A percentile compares a stretch with the other conserved stretches of the same genome.
phyloP scores from a whole-genome alignment of 1,140 invertebrate genomes.

The Eumaeus atala region DNA sequence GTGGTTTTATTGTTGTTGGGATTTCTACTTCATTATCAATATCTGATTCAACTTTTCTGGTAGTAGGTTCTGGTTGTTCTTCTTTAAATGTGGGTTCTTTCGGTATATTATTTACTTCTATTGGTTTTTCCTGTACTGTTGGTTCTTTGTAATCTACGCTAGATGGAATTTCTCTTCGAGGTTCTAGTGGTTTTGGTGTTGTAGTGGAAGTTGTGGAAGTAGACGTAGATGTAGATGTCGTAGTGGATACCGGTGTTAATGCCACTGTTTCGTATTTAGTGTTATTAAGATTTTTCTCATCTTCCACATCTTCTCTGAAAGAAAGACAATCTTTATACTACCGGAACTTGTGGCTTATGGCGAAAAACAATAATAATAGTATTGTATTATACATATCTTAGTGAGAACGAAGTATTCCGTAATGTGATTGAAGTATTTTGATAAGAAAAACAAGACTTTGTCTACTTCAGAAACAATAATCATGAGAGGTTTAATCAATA shows the following conservation, averaged over 20 bases:
- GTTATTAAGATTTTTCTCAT: constrained; percentile 21
- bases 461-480: too few species aligned
- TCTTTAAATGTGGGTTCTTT: constrained; percentile 14
- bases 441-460: too few species aligned
- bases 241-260: constrained; percentile 20
- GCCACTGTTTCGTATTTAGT: constrained; percentile 30
- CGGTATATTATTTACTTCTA: too few species aligned
- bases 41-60: too few species aligned
- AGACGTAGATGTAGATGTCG: constrained; percentile 16
- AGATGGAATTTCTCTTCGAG: constrained; percentile 1
- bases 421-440: too few species aligned
- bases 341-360: not conserved
- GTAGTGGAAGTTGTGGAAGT: constrained; percentile 11
- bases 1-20: constrained; percentile 11
- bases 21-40: constrained; percentile 18
- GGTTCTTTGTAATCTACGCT: constrained; percentile 10
- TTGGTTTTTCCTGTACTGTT: not conserved
- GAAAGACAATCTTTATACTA: not conserved
- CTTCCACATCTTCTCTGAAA: constrained; percentile 46
- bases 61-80: constrained; percentile 1
- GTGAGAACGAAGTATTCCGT: too few species aligned
- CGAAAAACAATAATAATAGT: too few species aligned
- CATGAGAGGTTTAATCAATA: too few species aligned
- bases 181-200: constrained; percentile 8
- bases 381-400: too few species aligned